Evolutionary conservation across 2,888 invertebrate genomes (phyloP), one percentile per base, ranked within the genome.

Genomic region (Spisula solida): DNA sequence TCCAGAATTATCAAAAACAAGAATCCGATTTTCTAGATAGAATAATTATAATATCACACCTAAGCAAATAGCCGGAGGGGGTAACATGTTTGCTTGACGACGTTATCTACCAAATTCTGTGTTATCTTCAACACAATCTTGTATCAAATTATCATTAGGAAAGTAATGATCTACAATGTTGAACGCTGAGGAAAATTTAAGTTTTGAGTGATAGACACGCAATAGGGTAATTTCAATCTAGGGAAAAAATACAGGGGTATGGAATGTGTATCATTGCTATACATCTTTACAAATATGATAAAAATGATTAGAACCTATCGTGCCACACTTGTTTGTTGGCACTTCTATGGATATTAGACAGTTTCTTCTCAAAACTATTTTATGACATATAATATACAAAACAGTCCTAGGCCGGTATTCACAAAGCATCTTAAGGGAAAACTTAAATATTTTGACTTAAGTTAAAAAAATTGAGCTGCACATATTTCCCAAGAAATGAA

Each of bases 141-240:
- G 79, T 79, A 79, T 79, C 55, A 79, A 85, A 85, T 85, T 85
- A 85, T 85, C 85, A 85, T 85, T 85, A 85, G 79, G 56, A 34
- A 55, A 55, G 78, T 55, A 85, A 47, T 79, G 85, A 85, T 55
- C 79, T 79, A 16, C 48, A 25, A 25, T 41, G 41, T 47, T 51
- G 25, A 75, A 75, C 16, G 75, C 14, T 31, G 34, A 31, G 18
- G 75, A 34, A 75, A 16, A 8, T 75, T 75, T 34, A 31, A 75
- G 31, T 12, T 75, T 20, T 34, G 75, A 75, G 31, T 75, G 75
- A 75, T 75, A 75, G 75, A 75, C 75, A 75, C 29, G 75, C 34
- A 75, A 75, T 31, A 34, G 75, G 75, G 75, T 75, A 34, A 75
- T 75, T 75, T 75, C 75, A 75, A 75, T 16, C 75, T 66, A 75